Base-by-base conservation (phyloP, 1,140 invertebrate genomes). In the Drosophila carrolli region DNA sequence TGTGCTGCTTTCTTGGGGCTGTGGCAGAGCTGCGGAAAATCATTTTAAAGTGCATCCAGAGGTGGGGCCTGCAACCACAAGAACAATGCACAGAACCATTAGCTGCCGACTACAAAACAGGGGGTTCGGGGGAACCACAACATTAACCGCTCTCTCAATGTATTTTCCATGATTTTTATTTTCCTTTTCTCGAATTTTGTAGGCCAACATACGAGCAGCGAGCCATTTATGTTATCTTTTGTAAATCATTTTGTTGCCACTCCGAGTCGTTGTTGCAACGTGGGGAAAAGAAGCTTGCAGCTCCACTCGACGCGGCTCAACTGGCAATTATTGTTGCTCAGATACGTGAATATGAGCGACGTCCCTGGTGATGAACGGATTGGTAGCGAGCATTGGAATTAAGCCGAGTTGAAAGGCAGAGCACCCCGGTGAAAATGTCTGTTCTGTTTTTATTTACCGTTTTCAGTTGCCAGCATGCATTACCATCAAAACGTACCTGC, bases 221-320 rank as follows among this genome's bases (percentile, higher is more conserved):
- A 75, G 83, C 77, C 88, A 86, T 83, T 86, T 88, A 66, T 82
- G 83, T 88, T 86, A 86, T 86, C 82, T 86, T 70, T 67, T 78
- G 75, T 76, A 82, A 86, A 86, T 86, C 82, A 86, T 88, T 86
- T 86, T 83, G 84, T 88, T 83, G 84, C 82, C 65, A 78, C 63
- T 81, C 62, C 75, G 50, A 53, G 32, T 32, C 32, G 8, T 37
- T 37, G 50, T 60, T 43, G 63, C 73, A 85, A 78, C 68, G 63
- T 50, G 27, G 23, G 46, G 13, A 59, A 32, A 51, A 72, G 55
- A 46, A 66, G 43, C 62, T 54, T 53, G 47, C 47, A 73, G 61
- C 63, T 59, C 16, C 47, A 55, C 51, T 65, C 16, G 16, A 29
- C 27, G 16, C 23, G 47, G 47, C 75, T 78, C 44, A 71, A 77